Base-by-base conservation (phyloP, 2,888 invertebrate species). In the Mesorhabditis sp. region DNA sequence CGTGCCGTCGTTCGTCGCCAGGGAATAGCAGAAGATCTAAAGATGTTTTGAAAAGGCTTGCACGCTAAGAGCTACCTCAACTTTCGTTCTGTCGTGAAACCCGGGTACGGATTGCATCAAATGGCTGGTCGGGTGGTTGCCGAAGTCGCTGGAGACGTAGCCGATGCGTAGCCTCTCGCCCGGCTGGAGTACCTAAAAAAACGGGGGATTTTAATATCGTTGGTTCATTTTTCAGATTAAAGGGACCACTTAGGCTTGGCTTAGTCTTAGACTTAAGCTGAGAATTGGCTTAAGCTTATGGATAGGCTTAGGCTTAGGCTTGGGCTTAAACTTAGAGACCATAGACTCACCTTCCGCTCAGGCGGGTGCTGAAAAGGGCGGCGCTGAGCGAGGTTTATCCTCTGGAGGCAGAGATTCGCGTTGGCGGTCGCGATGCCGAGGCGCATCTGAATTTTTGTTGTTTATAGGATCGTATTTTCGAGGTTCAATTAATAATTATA, bases 101-200 rank as follows among this genome's bases (percentile, higher is more conserved):
- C 96, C 97, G 63, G 98, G 98, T 82, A 98, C 92, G 45, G 95
- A 95, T 87, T 99, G 98, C 98, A 98, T 98, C 79, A 98, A 89
- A 89, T 99, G 98, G 68, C 96, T 95, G 58, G 98, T 99, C 62
- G 98, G 98, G 88, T 98, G 98, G 87, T 98, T 98, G 67, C 98
- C 97, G 87, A 98, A 98, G 87, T 98, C 98, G 67, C 97, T 97
- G 82, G 96, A 96, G 1, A 98, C 94, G 86, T 98, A 98, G 66
- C 98, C 98, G 82, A 98, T 92, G 71, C 91, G 90, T 70, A 98
- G 87, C 15, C 95, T 90, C 67, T 71, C 68, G 13, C 75, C 15
- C 6, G 62, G 43, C 3, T 7, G 10, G n/a, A 6, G 61, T 13
- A 13, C 43, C 74, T 58, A 58, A 45, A 44, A 45, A 44, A 13